Percentiles rank a stretch among this genome's conserved stretches.
Evolutionary conservation across 2,888 invertebrate genomes (phyloP).

Genomic region (Pherbina coryleti): DNA sequence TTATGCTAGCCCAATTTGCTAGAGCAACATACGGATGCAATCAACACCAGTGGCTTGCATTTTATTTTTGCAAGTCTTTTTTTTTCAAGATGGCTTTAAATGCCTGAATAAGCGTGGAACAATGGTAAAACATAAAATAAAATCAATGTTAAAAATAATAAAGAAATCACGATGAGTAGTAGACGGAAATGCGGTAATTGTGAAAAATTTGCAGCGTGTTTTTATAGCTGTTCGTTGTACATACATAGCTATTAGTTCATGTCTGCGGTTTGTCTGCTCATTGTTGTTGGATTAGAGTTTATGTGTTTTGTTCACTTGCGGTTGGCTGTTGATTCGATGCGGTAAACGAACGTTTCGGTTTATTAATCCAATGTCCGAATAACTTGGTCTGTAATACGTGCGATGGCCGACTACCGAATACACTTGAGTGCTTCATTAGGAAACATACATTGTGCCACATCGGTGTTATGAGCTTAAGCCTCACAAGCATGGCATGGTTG

Average conservation of each 20-base stretch:
- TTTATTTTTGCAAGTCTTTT: not conserved
- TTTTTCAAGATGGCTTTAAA: not conserved
- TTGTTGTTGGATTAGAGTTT: not conserved
- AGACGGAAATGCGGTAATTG: too few species aligned
- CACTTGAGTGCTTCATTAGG: not conserved
- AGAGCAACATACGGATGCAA: not conserved
- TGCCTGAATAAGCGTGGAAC: not conserved
- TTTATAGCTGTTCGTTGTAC: not conserved
- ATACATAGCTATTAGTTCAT: not conserved
- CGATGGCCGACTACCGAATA: not conserved
- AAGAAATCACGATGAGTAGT: not conserved
- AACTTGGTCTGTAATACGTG: not conserved
- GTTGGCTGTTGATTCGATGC: too few species aligned
- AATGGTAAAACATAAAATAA: not conserved
- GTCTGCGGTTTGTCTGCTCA: not conserved
- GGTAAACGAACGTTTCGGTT: not conserved
- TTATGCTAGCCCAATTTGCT: too few species aligned
- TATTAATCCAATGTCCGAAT: slow-evolving; percentile 20
- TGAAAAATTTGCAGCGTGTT: not conserved
- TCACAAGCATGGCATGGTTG: too few species aligned
- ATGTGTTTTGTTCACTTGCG: not conserved
- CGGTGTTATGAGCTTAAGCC: too few species aligned
- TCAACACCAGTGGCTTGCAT: not conserved
- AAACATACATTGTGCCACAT: not conserved
- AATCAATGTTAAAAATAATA: not conserved